Evolutionary conservation across 2,113 vertebrate species (phyloP), one percentile per base, ranked within the genome.

Genomic region (Cathartes aura): DNA sequence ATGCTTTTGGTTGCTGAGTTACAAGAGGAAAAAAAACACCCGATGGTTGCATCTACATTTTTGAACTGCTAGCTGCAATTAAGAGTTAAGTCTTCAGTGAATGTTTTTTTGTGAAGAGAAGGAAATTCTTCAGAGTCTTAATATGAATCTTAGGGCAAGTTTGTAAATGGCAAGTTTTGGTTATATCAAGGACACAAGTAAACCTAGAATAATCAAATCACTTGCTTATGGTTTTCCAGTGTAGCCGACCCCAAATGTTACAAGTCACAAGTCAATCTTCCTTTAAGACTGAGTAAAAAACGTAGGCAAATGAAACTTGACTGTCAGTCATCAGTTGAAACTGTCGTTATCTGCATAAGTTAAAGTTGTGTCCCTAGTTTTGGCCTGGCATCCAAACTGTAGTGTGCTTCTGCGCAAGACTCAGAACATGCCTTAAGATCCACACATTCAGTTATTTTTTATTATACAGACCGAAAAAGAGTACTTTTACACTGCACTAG

Each of bases 301-400:
- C 38, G 38, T 38, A 38, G 38, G 38, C 38, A 38, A 53, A 43
- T 6, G 38, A 88, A 91, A 70, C 34, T 55, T 48, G 68, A 7
- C 18, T 55, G 22, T 27, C 58, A 48, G 22, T 17, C 48, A 93
- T 3, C 63, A 82, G 36, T 0, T 72, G 43, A 32, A 68, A 63
- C 9, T 27, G 17, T 8, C 2, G 1, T n/a, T 47, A 29, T 12
- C 50, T 60, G 50, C 6, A 0, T 6, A 45, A 66, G 11, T 18
- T 50, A 43, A 42, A n/a, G 30, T 1, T 5, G 19, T 5, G 6
- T 15, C 64, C 30, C 81, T 45, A n/a, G 15, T n/a, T 72, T 10
- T 81, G 74, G 15, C 32, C 55, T 45, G 36, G 17, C 56, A 87
- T 23, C 56, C 58, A 59, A 64, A 80, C 32, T 15, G 22, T 8